These are phyloP conservation scores for Gambusia holbrooki DNA, from an alignment of 2,113 vertebrate species.

Conservation along the genomic window DNA sequence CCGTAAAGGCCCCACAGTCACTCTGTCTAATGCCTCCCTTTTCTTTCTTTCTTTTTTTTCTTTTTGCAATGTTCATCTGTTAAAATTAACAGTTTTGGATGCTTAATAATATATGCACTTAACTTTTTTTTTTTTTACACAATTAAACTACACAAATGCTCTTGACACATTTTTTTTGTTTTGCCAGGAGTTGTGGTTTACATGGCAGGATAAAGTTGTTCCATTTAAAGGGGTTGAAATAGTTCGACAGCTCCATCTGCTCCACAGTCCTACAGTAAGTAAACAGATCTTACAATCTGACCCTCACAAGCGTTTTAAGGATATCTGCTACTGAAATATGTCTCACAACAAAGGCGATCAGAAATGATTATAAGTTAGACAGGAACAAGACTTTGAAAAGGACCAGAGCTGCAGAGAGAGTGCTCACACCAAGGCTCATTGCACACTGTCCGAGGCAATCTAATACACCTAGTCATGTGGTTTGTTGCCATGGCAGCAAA, in stretches of 20 bases:
- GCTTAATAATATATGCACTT: background rate
- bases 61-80: background rate
- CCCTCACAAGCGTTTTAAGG: constrained; percentile 8
- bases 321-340: constrained; percentile 26
- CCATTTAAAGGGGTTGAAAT: background rate
- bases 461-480: constrained; percentile 98
- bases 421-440: constrained; percentile 82
- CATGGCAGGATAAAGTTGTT: background rate
- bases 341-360: constrained; percentile 9
- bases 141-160: background rate
- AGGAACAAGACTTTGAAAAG: constrained; percentile 84
- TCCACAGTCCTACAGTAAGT: constrained; percentile 7
- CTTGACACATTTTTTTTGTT: background rate
- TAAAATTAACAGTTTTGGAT: background rate
- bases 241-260: constrained; percentile 4
- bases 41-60: too few species aligned
- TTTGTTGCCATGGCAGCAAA: constrained; percentile 92
- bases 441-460: constrained; percentile 87
- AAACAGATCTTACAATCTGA: background rate
- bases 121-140: background rate
- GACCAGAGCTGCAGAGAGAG: constrained; percentile 79
- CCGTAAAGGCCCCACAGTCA: too few species aligned
- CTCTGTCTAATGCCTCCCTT: too few species aligned
- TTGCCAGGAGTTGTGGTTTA: too few species aligned
- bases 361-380: constrained; percentile 68